Percentiles rank a stretch among this genome's conserved stretches.
Evolutionary conservation across 1,140 invertebrate genomes (phyloP).

Genomic region (Oedothorax gibbosus): DNA sequence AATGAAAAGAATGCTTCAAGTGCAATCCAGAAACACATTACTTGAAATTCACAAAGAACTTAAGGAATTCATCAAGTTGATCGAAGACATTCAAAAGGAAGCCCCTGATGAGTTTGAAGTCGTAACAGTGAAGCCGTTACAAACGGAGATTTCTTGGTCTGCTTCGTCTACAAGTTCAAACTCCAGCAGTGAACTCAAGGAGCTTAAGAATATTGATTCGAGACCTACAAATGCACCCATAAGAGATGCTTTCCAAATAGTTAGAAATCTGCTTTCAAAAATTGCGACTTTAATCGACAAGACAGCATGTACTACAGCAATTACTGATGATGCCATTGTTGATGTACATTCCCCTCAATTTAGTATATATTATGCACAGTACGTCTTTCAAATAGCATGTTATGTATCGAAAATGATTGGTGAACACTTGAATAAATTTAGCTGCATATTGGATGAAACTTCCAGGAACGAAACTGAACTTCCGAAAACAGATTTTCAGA

Average conservation of each 20-base stretch:
- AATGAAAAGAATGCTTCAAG: not conserved
- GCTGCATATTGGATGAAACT: not conserved
- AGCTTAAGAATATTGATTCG: not conserved
- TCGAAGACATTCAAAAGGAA: not conserved
- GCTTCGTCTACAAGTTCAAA: not conserved
- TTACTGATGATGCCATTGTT: not conserved
- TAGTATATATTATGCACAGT: constrained; percentile 1
- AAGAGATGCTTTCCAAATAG: constrained; percentile 20
- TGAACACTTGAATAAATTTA: constrained; percentile 1
- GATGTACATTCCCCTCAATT: not conserved
- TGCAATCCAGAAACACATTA: not conserved
- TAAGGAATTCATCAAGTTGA: not conserved
- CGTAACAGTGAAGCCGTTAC: not conserved
- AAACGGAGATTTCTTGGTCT: not conserved
- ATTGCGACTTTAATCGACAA: not conserved
- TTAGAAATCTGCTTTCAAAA: not conserved
- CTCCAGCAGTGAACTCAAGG: not conserved
- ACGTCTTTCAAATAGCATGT: constrained; percentile 1
- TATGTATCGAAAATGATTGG: not conserved
- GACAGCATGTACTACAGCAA: not conserved
- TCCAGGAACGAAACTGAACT: not conserved
- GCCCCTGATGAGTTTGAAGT: not conserved
- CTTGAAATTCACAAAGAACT: not conserved
- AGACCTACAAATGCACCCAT: not conserved
- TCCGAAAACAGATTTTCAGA: no score